Percentiles rank a stretch among this genome's conserved stretches.
Evolutionary conservation across 2,888 invertebrate genomes (phyloP).

Genomic region (Eristalinus aeneus): DNA sequence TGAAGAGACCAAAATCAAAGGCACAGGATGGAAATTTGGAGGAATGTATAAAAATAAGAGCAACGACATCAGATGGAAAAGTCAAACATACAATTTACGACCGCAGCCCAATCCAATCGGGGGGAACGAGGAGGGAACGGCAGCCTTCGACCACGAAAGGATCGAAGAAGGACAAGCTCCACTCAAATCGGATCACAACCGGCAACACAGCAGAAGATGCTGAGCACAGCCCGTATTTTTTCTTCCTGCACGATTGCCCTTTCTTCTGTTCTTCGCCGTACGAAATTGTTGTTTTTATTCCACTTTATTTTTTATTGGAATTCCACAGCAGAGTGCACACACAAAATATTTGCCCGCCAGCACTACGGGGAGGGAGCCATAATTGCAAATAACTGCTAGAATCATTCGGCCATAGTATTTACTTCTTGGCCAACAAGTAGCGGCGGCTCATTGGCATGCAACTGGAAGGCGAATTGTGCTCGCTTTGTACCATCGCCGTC

Average conservation of each 20-base stretch:
- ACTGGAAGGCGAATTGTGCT: conserved; percentile 14
- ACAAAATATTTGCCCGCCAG: conserved; percentile 54
- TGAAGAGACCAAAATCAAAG: conserved; percentile 38
- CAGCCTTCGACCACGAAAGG: neutral
- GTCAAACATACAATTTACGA: conserved; percentile 66
- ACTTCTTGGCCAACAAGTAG: conserved; percentile 62
- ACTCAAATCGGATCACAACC: conserved; percentile 49
- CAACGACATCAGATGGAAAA: conserved; percentile 58
- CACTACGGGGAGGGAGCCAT: conserved; percentile 50
- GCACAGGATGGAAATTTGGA: conserved; percentile 17
- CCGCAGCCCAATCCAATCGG: conserved; percentile 48
- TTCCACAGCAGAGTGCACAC: conserved; percentile 42
- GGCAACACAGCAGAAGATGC: conserved; percentile 3
- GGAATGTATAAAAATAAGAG: conserved; percentile 1
- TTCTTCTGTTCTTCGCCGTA: neutral
- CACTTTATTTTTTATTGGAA: conserved; percentile 35
- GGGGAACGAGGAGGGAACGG: too few relatives aligned
- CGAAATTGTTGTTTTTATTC: neutral
- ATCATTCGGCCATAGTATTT: conserved; percentile 65
- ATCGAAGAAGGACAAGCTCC: neutral
- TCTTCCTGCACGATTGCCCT: neutral
- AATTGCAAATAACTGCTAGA: conserved; percentile 70
- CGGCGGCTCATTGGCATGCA: conserved; percentile 63
- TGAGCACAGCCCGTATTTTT: neutral
- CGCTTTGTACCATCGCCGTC: neutral